Conservation (phyloP, 1,140 invertebrate genomes). For the Zaprionus africanus region DNA sequence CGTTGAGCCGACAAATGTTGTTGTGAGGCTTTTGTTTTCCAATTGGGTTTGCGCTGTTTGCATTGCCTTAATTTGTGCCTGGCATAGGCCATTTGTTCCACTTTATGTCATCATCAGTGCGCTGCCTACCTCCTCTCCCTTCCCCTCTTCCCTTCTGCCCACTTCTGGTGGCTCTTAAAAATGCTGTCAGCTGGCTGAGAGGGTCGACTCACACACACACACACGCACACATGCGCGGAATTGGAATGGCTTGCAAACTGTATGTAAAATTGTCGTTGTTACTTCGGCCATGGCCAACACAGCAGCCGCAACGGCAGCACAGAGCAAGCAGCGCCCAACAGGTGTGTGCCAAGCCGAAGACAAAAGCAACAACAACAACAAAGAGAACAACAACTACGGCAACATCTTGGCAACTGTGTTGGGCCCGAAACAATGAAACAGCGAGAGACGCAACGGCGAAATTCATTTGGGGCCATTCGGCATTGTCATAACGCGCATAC, state of each 20-base stretch:
- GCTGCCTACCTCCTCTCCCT: neutral
- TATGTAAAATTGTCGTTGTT: conserved; percentile 11
- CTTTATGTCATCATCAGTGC: conserved; percentile 79
- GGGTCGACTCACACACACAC: conserved; percentile 18
- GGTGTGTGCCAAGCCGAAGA: conserved; percentile 69
- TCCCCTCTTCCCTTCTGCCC: too few species aligned
- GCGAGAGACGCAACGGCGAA: conserved; percentile 28
- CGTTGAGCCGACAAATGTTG: conserved; percentile 67
- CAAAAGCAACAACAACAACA: conserved; percentile 10
- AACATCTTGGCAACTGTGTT: conserved; percentile 11
- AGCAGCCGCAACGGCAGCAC: conserved; percentile 8
- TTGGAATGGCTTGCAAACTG: conserved; percentile 64
- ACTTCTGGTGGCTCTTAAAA: conserved; percentile 25
- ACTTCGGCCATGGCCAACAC: conserved; percentile 65
- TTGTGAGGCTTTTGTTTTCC: conserved; percentile 67
- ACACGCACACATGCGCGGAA: conserved; percentile 58
- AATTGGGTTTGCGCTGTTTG: conserved; percentile 74
- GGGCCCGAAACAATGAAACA: conserved; percentile 43
- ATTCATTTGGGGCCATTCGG: conserved; percentile 52
- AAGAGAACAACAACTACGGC: neutral
- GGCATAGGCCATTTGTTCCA: conserved; percentile 81
- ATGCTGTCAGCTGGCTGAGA: conserved; percentile 67
- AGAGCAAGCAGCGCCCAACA: conserved; percentile 45
- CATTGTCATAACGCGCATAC: conserved; percentile 78
- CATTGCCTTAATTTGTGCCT: conserved; percentile 79